Base-by-base conservation (phyloP, 1,140 invertebrate species). In the Oryctes rhinoceros region DNA sequence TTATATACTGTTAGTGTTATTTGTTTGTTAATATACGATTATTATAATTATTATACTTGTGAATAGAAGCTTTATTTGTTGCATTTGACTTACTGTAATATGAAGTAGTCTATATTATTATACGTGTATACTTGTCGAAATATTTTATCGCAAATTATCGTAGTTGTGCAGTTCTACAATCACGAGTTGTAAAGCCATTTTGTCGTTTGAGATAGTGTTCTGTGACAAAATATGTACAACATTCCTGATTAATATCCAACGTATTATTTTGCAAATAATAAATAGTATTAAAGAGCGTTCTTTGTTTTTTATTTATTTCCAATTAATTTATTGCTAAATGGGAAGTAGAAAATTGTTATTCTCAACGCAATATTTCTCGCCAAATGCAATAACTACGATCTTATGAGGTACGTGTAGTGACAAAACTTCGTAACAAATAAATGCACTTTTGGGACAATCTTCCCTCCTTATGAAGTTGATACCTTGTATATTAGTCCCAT, bases 201-300 rank as follows among this genome's bases (percentile, higher is more conserved):
- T 30, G 24, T 30, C 24, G 24, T 44, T 44, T 44, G 39, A 44
- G 5, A 4, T 59, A 59, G 4, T 59, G 53, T n/a, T 59, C 18
- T 59, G 18, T 18, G 53, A 6, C 39, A 18, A n/a, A 18, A 18
- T 59, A 18, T 59, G n/a, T 18, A 4, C 18, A 7, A 59, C 53
- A 59, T 59, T 59, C 53, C 53, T 4, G 3, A 44, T 44, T 44
- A 44, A n/a, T 59, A 53, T 53, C 4, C n/a, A n/a, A 2, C 13
- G 49, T 53, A 53, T 53, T 53, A 13, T n/a, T 59, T 59, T 59
- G 53, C 53, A 18, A 59, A 18, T 59, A 59, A 59, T 59, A 59
- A 59, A 59, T 18, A 59, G 53, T 15, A 59, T 59, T 59, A 59
- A n/a, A 59, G 3, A 18, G 15, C 2, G 4, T n/a, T 59, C 3